Evolutionary conservation across 2,888 invertebrate species (phyloP).

Genomic region (Drosophila multiciliata): DNA sequence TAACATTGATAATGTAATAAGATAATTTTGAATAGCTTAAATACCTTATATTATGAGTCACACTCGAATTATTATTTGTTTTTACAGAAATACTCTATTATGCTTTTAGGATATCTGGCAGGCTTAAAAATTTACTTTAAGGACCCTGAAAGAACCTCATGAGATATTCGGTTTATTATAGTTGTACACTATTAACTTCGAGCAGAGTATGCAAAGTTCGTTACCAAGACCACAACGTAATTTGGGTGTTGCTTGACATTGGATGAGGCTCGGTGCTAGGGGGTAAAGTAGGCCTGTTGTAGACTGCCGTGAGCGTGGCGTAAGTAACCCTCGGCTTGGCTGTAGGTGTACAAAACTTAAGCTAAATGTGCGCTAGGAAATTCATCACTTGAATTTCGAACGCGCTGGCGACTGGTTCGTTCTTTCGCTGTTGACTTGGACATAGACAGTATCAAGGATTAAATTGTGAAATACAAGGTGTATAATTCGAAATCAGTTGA

Average conservation of each 20-base stretch:
- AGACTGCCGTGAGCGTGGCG: conserved; percentile 57
- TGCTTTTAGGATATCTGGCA: neutral
- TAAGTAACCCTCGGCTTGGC: conserved; percentile 49
- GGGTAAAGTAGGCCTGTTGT: conserved; percentile 22
- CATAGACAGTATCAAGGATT: conserved; percentile 7
- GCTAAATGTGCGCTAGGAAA: conserved; percentile 77
- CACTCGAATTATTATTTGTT: neutral
- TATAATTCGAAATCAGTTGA: neutral
- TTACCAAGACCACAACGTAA: neutral
- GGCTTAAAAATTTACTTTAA: neutral
- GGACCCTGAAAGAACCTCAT: neutral
- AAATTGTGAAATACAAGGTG: conserved; percentile 12
- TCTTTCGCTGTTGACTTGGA: conserved; percentile 21
- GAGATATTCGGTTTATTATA: neutral
- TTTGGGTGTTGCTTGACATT: conserved; percentile 28
- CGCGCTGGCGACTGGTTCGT: conserved; percentile 82
- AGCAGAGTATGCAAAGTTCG: conserved; percentile 45
- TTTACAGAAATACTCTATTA: neutral
- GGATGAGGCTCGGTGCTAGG: conserved; percentile 5
- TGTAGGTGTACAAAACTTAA: conserved; percentile 81
- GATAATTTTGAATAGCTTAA: neutral
- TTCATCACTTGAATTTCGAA: conserved; percentile 83
- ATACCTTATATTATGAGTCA: neutral
- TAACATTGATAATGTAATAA: neutral
- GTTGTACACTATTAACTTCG: neutral